Conservation (phyloP, 2,797 vertebrate species). For the Menidia menidia region DNA sequence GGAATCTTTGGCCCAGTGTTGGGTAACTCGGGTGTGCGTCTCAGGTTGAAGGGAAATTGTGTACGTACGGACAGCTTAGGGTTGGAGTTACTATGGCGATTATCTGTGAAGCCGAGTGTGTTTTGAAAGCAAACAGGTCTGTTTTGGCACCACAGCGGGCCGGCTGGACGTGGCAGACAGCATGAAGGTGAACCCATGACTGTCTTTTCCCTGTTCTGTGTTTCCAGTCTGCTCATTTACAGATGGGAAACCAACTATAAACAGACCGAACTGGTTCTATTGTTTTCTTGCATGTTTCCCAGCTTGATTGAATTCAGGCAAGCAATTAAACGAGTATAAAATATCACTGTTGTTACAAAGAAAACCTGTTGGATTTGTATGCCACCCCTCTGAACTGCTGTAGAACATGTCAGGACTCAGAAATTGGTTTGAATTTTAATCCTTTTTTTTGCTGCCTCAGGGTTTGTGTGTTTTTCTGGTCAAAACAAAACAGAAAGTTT, state of each 20-base stretch:
- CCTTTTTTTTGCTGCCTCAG: no score
- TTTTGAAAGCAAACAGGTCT: constrained; percentile 83
- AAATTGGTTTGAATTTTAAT: no score
- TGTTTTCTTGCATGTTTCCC: no score
- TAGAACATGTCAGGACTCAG: no score
- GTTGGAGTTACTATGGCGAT: constrained; percentile 78
- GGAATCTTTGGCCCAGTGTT: constrained; percentile 49
- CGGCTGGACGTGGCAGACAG: constrained; percentile 42
- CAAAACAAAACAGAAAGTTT: no score
- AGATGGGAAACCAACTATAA: not conserved
- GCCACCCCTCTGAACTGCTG: no score
- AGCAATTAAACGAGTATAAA: no score
- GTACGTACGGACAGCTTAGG: constrained; percentile 47
- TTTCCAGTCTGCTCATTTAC: not conserved
- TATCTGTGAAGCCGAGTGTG: constrained; percentile 74
- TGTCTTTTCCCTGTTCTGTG: constrained; percentile 8
- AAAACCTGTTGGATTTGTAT: no score
- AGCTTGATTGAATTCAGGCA: no score
- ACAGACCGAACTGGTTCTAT: no score
- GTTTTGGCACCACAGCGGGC: constrained; percentile 68
- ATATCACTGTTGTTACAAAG: no score
- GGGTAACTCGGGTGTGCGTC: constrained; percentile 31
- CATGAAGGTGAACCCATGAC: constrained; percentile 44
- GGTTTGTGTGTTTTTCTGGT: no score
- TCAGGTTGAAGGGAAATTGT: constrained; percentile 44